A percentile compares a stretch with the other conserved stretches of the same genome.
Evolutionary conservation across 2,113 vertebrate genomes (phyloP).

Genomic region (Sciurus niger): DNA sequence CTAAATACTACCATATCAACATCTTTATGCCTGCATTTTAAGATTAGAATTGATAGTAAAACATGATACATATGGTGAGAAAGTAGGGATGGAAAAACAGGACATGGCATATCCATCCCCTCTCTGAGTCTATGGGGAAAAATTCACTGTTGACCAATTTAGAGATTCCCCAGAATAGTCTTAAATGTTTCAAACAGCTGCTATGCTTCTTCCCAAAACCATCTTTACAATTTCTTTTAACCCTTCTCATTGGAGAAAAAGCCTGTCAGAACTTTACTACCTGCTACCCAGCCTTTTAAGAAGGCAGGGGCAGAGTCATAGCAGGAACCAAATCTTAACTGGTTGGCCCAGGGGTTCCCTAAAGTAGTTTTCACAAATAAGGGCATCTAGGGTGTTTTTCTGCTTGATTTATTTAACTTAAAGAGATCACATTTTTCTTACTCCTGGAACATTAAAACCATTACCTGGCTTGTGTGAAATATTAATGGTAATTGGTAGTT

Average conservation of each 20-base stretch:
- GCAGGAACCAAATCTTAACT: not conserved
- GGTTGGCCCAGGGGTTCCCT: not conserved
- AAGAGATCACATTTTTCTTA: conserved; percentile 29
- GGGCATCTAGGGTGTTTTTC: not conserved
- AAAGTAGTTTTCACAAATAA: conserved; percentile 65
- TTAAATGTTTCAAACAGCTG: conserved; percentile 51
- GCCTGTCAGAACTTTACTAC: conserved; percentile 3
- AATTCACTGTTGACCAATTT: conserved; percentile 49
- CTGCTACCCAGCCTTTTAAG: conserved; percentile 11
- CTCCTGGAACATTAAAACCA: not conserved
- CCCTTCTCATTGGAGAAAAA: conserved; percentile 53
- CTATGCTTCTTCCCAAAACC: conserved; percentile 16
- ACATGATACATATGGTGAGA: not conserved
- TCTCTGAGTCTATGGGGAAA: not conserved
- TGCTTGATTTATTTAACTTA: conserved; percentile 45
- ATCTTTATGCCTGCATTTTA: conserved; percentile 37
- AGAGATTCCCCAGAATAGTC: conserved; percentile 36
- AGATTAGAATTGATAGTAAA: conserved; percentile 41
- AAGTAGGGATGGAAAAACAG: conserved; percentile 28
- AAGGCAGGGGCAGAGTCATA: conserved; percentile 7
- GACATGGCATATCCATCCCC: not conserved
- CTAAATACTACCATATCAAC: conserved; percentile 27
- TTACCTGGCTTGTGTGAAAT: conserved; percentile 46
- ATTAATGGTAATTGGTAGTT: conserved; percentile 7
- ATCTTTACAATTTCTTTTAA: conserved; percentile 36